These are phyloP conservation scores for Zoroaster sp. DNA, from an alignment of 53 echinoderm and acorn worm genomes.

Conservation along the genomic window DNA sequence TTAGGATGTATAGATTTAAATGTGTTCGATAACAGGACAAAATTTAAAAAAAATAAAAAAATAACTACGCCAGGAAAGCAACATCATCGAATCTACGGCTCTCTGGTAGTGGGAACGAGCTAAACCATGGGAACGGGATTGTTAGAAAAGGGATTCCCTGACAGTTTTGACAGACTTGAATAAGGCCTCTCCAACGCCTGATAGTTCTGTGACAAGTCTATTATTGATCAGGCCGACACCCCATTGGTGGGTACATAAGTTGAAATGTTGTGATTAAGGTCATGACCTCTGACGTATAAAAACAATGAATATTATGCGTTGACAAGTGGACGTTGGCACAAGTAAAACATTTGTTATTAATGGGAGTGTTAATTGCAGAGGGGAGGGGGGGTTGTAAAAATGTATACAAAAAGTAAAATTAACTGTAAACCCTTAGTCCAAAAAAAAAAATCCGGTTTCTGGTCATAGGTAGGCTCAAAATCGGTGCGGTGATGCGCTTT, in stretches of 20 bases:
- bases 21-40: no score
- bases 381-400: no score
- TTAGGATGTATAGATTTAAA: no score
- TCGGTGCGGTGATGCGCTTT: no score
- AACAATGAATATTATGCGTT: no score
- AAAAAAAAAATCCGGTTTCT: no score
- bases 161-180: not conserved
- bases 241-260: not conserved
- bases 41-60: not conserved
- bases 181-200: not conserved
- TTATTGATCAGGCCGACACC: conserved; percentile 36
- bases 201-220: conserved; percentile 28
- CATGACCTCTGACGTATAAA: not conserved
- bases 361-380: not conserved
- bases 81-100: no score
- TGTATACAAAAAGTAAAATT: no score
- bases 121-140: not conserved
- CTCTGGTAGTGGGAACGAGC: no score
- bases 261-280: not conserved
- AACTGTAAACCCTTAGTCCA: no score
- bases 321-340: no score
- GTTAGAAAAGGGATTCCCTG: conserved; percentile 41
- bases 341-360: not conserved
- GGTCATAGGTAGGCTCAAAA: no score
- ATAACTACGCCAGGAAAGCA: not conserved